Evolutionary conservation across 2,113 vertebrate species (phyloP).

Genomic region (Semnopithecus entellus): DNA sequence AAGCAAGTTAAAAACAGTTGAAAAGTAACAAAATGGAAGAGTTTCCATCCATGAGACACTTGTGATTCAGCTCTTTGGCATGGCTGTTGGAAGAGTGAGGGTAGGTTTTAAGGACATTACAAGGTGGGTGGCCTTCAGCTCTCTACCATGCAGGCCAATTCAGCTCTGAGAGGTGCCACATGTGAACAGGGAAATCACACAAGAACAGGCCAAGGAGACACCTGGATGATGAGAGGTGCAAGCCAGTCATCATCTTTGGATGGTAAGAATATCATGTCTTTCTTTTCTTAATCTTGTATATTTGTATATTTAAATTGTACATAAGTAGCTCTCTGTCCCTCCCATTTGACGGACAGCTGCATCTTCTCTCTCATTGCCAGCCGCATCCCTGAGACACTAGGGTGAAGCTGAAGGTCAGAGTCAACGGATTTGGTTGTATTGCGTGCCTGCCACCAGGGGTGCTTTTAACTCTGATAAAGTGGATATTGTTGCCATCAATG

Average conservation of each 20-base stretch:
- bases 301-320: background rate
- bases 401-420: too few relatives aligned
- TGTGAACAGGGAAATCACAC: background rate
- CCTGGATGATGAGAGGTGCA: background rate
- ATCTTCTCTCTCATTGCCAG: too few relatives aligned
- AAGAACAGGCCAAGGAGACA: background rate
- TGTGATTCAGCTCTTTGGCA: too few relatives aligned
- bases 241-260: background rate
- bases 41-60: background rate
- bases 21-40: background rate
- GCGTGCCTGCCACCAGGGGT: too few relatives aligned
- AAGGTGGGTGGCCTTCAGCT: too few relatives aligned
- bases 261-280: background rate
- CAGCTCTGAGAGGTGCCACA: background rate
- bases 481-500: too few relatives aligned
- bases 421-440: too few relatives aligned
- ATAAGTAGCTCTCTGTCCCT: background rate
- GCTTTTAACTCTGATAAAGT: too few relatives aligned
- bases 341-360: too few relatives aligned
- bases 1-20: background rate
- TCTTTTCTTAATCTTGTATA: background rate
- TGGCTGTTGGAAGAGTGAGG: background rate
- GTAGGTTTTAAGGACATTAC: fast-evolving
- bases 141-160: fast-evolving
- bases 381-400: too few relatives aligned